Percentiles rank a stretch among this genome's conserved stretches.
Conservation (phyloP, 2,113 vertebrate genomes). For the Chlorodrepanis virens region DNA sequence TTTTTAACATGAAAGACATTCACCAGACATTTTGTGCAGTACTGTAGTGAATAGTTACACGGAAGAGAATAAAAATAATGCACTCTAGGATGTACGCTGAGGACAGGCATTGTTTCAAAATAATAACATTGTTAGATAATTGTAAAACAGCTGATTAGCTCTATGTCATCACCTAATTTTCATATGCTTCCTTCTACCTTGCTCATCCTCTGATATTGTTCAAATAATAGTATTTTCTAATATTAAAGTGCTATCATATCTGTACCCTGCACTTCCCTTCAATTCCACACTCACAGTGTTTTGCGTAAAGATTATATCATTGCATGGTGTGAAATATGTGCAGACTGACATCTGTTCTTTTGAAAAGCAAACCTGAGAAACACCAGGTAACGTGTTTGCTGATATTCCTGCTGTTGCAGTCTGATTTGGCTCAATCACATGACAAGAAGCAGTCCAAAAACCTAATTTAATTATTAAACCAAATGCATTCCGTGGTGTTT, state of each 20-base stretch:
- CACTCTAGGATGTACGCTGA: background rate
- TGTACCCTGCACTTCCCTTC: background rate
- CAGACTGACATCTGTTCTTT: background rate
- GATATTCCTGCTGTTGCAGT: background rate
- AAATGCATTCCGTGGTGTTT: conserved; percentile 35
- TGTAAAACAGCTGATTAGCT: background rate
- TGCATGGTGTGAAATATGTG: background rate
- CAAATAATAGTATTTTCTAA: background rate
- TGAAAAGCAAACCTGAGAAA: background rate
- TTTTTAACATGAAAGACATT: background rate
- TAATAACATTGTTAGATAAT: background rate
- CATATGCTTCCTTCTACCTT: background rate
- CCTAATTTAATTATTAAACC: conserved; percentile 51
- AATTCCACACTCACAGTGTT: background rate
- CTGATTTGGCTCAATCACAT: background rate
- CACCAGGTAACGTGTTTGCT: background rate
- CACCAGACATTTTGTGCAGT: background rate
- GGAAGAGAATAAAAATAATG: background rate
- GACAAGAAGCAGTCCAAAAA: conserved; percentile 4
- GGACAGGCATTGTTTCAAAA: background rate
- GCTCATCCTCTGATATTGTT: background rate
- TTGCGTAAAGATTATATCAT: background rate
- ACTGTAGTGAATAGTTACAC: background rate
- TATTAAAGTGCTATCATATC: background rate
- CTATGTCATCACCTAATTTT: background rate